phyloP scores from a whole-genome alignment of 2,797 vertebrate species.

The Netta rufina region DNA sequence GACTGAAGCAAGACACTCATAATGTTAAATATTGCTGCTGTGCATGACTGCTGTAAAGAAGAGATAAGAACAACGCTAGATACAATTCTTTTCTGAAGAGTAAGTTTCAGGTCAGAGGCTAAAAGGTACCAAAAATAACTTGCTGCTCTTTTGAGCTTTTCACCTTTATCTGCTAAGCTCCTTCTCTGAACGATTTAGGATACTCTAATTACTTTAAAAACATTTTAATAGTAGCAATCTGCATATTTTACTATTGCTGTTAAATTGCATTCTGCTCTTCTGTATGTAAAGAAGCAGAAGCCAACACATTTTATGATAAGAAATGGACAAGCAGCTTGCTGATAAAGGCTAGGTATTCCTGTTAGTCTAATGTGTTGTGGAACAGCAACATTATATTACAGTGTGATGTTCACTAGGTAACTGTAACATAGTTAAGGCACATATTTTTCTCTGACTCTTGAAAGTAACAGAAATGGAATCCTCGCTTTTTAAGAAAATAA shows the following conservation, averaged over 20 bases:
- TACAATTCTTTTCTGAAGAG: neutral
- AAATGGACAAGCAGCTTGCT: neutral
- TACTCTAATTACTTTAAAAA: neutral
- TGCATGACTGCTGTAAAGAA: neutral
- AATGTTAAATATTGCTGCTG: neutral
- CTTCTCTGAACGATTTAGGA: neutral
- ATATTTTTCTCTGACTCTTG: neutral
- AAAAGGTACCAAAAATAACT: neutral
- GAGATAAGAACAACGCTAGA: constrained; percentile 4
- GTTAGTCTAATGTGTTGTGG: neutral
- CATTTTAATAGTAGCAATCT: constrained; percentile 1
- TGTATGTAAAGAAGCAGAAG: neutral
- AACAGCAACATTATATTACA: neutral
- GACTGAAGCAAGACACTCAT: neutral
- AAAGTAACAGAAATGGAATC: constrained; percentile 37
- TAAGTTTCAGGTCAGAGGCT: neutral
- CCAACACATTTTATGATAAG: neutral
- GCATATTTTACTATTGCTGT: neutral
- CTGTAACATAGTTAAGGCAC: neutral
- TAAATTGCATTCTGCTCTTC: neutral
- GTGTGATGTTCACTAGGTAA: neutral
- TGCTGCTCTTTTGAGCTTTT: neutral
- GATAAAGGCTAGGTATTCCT: neutral
- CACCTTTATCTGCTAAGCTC: neutral
- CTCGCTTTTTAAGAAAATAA: constrained; percentile 8